These are phyloP conservation scores for Campylomormyrus tamandua DNA, from an alignment of 2,113 vertebrate genomes.

Conservation along the genomic window DNA sequence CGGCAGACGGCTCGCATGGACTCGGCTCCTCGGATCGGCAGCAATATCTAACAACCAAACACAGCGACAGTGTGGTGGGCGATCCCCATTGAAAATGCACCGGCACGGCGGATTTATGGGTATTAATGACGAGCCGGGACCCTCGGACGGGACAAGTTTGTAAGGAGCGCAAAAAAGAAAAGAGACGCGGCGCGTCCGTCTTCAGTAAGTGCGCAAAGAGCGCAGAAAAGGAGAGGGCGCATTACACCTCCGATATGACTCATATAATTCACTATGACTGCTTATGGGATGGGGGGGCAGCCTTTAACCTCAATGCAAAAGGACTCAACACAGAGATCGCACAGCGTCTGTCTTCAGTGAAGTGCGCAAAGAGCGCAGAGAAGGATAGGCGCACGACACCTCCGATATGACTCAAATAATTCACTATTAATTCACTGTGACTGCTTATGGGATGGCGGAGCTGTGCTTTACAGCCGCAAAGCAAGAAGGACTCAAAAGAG, in stretches of 20 bases:
- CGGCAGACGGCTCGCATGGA: slow-evolving; percentile 82
- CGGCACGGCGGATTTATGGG: slow-evolving; percentile 42
- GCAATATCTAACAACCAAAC: slow-evolving; percentile 75
- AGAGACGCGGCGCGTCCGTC: background rate
- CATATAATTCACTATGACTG: slow-evolving; percentile 64
- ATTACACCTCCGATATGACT: slow-evolving; percentile 76
- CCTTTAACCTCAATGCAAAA: slow-evolving; percentile 52
- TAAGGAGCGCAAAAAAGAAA: slow-evolving; percentile 18
- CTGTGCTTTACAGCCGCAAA: slow-evolving; percentile 35
- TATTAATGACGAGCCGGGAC: slow-evolving; percentile 7
- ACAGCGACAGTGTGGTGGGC: slow-evolving; percentile 68
- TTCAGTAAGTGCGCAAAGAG: slow-evolving; percentile 32
- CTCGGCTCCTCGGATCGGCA: slow-evolving; percentile 73
- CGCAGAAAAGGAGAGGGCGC: slow-evolving; percentile 49
- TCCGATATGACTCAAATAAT: slow-evolving; percentile 70
- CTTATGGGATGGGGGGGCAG: slow-evolving; percentile 62
- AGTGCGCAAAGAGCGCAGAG: slow-evolving; percentile 39
- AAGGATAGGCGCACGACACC: slow-evolving; percentile 66
- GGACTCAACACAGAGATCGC: slow-evolving; percentile 27
- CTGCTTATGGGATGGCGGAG: slow-evolving; percentile 64
- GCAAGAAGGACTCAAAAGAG: background rate
- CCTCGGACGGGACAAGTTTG: slow-evolving; percentile 17
- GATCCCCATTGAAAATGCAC: slow-evolving; percentile 65
- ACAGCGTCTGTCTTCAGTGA: background rate
- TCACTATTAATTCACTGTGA: slow-evolving; percentile 44